A percentile compares a stretch with the other conserved stretches of the same genome.
Conservation (phyloP, 2,797 vertebrate genomes). For the Pelodytes ibericus region DNA sequence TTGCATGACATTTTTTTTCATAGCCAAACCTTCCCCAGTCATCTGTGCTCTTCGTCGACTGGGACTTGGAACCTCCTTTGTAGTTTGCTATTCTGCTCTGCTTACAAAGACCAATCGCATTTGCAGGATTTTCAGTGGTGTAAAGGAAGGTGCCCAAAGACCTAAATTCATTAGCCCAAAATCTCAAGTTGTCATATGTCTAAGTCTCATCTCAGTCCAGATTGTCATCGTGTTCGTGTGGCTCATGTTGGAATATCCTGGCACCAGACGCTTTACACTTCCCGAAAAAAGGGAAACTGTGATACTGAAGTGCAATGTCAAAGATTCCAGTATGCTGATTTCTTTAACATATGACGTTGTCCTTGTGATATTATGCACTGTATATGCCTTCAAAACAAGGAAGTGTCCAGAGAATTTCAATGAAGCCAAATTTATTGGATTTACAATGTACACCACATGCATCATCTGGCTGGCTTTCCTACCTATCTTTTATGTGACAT, state of each 20-base stretch:
- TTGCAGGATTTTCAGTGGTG: conserved; percentile 92
- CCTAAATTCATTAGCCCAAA: conserved; percentile 97
- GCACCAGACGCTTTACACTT: conserved; percentile 88
- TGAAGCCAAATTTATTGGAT: conserved; percentile 98
- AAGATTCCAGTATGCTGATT: conserved; percentile 96
- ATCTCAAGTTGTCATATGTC: conserved; percentile 97
- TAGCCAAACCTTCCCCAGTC: conserved; percentile 93
- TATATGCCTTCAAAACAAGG: conserved; percentile 98
- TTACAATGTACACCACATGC: conserved; percentile 99
- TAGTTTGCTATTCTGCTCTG: conserved; percentile 94
- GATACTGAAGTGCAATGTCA: conserved; percentile 96
- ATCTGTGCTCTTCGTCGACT: conserved; percentile 91
- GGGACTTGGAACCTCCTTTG: conserved; percentile 93
- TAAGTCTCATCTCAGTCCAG: conserved; percentile 94
- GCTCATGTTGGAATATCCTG: conserved; percentile 92
- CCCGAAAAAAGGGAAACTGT: conserved; percentile 94
- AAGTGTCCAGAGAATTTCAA: conserved; percentile 99
- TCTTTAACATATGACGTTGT: conserved; percentile 94
- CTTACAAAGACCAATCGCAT: conserved; percentile 99
- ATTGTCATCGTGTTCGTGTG: conserved; percentile 91
- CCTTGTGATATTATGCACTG: conserved; percentile 95
- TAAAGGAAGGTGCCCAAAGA: conserved; percentile 90
- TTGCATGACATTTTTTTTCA: conserved; percentile 97
- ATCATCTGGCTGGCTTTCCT: conserved; percentile 99
- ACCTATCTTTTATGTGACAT: conserved; percentile 98